These are phyloP conservation scores for Sandelia bainsii DNA, from an alignment of 2,797 vertebrate genomes.

Conservation along the genomic window DNA sequence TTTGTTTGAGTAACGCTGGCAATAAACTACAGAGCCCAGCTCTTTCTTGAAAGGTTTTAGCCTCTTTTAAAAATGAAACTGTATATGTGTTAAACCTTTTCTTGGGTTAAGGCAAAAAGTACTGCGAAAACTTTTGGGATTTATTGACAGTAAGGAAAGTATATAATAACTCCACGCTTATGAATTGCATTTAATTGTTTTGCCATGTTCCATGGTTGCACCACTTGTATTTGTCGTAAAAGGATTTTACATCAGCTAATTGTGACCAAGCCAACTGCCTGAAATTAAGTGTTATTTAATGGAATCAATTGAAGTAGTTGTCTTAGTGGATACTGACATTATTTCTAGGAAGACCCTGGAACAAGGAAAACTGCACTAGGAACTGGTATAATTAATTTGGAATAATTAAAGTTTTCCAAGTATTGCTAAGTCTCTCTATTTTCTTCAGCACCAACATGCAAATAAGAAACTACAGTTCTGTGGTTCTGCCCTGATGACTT, in stretches of 20 bases:
- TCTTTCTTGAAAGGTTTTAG: too few relatives aligned
- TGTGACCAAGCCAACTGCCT: background rate
- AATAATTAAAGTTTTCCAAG: conserved; percentile 12
- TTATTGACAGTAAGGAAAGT: background rate
- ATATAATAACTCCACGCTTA: background rate
- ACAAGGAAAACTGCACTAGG: background rate
- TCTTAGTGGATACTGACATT: background rate
- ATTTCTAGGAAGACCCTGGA: background rate
- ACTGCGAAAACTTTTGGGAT: too few relatives aligned
- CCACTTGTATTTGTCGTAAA: background rate
- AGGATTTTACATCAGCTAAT: background rate
- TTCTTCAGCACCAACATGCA: background rate
- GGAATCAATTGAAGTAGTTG: background rate
- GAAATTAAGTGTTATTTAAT: background rate
- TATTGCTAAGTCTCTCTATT: background rate
- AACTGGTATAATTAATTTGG: background rate
- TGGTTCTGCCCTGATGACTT: conserved; percentile 6
- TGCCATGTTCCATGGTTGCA: background rate
- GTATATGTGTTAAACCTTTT: background rate
- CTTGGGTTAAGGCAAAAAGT: too few relatives aligned
- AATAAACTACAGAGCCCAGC: background rate
- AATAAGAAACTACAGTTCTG: background rate
- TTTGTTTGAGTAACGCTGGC: background rate
- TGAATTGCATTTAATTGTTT: background rate
- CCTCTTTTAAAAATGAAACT: background rate